phyloP scores from a whole-genome alignment of 2,888 invertebrate genomes.

The Ligdia adustata region DNA sequence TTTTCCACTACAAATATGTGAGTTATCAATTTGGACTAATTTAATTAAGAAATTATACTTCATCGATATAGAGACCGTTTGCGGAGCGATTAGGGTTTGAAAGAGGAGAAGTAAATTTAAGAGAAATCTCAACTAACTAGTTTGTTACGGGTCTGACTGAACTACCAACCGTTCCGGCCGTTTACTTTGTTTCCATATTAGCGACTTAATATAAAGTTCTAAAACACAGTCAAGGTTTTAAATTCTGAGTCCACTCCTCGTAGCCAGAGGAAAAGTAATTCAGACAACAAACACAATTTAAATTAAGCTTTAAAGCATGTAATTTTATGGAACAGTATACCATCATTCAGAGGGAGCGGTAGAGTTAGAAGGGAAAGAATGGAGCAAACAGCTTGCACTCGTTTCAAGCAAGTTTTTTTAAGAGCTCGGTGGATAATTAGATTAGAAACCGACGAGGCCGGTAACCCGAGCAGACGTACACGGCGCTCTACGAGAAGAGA shows the following conservation, averaged over 20 bases:
- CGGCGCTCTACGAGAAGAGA: conserved; percentile 41
- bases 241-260: conserved; percentile 17
- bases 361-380: conserved; percentile 53
- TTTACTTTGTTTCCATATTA: conserved; percentile 12
- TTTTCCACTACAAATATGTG: conserved; percentile 45
- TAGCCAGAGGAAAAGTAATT: conserved; percentile 27
- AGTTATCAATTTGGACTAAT: conserved; percentile 48
- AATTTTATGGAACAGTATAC: conserved; percentile 47
- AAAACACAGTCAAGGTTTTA: conserved; percentile 20
- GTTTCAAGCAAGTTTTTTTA: conserved; percentile 63
- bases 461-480: conserved; percentile 9
- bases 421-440: conserved; percentile 69
- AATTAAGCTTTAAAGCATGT: conserved; percentile 36
- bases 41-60: conserved; percentile 49
- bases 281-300: conserved; percentile 38
- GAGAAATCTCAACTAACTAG: too few species aligned
- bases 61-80: neutral
- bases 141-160: neutral
- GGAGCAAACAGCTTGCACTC: conserved; percentile 60
- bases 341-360: conserved; percentile 47
- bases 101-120: too few species aligned
- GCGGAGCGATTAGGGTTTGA: neutral
- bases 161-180: neutral
- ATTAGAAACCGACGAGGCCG: conserved; percentile 58
- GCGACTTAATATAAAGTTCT: conserved; percentile 18